phyloP scores from a whole-genome alignment of 2,797 vertebrate species.

The Pseudomugil gertrudae region DNA sequence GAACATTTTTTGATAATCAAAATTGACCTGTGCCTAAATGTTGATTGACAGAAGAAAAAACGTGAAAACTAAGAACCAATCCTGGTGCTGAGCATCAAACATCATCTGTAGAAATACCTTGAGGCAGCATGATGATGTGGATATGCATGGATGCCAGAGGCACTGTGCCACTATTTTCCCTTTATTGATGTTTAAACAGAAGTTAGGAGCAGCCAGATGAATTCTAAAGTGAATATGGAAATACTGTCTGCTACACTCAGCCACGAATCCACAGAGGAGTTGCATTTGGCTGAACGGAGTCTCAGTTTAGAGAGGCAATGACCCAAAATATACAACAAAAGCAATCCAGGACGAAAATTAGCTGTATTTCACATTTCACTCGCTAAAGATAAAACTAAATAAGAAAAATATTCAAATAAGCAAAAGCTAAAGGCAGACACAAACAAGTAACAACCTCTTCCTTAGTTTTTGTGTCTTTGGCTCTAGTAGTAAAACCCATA shows the following conservation, averaged over 20 bases:
- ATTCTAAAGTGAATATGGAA: not conserved
- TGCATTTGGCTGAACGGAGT: not conserved
- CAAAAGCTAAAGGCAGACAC: not conserved
- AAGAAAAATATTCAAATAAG: not conserved
- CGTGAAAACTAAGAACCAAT: not conserved
- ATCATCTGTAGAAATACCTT: slow-evolving; percentile 1
- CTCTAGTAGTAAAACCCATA: not conserved
- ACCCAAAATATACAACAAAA: not conserved
- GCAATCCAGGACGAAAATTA: not conserved
- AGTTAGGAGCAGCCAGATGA: not conserved
- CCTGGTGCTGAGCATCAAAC: not conserved
- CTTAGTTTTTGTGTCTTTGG: not conserved
- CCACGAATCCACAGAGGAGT: not conserved
- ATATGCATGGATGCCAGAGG: not conserved
- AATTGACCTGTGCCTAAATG: not conserved
- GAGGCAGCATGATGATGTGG: not conserved
- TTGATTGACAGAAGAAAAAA: not conserved
- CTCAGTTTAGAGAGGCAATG: not conserved
- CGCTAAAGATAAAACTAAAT: not conserved
- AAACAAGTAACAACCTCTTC: not conserved
- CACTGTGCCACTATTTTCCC: not conserved
- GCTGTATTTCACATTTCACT: not conserved
- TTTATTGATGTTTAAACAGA: not conserved
- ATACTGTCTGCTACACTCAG: not conserved
- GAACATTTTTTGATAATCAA: not conserved